These are phyloP conservation scores for Drosophila lowei DNA, from an alignment of 1,140 invertebrate genomes.

Conservation along the genomic window DNA sequence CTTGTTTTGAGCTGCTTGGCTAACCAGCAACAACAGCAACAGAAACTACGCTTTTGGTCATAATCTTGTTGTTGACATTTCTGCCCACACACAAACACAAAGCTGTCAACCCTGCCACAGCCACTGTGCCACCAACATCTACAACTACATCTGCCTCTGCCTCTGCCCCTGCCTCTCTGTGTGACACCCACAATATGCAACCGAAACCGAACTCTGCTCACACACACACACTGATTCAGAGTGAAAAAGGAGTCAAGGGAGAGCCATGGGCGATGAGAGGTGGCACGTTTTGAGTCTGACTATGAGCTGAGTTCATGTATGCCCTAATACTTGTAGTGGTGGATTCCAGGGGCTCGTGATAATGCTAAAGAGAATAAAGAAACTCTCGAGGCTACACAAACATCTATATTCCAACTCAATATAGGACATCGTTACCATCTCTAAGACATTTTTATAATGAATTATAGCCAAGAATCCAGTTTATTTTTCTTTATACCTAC, in stretches of 20 bases:
- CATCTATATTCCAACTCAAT: no score
- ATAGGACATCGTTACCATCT: no score
- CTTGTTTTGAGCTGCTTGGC: conserved; percentile 62
- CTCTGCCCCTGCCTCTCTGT: background rate
- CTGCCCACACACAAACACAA: conserved; percentile 56
- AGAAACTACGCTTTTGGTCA: conserved; percentile 41
- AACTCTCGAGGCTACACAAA: no score
- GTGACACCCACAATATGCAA: conserved; percentile 59
- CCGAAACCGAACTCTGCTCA: conserved; percentile 10
- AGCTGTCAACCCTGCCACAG: conserved; percentile 45
- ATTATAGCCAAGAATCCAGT: no score
- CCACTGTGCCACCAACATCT: background rate
- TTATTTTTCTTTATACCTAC: no score
- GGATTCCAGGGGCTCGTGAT: no score
- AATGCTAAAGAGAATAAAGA: no score
- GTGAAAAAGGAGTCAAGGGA: conserved; percentile 6
- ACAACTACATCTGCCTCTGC: background rate
- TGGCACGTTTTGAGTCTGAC: no score
- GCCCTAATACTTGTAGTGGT: no score
- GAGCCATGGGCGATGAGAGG: background rate
- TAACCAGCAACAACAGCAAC: conserved; percentile 53
- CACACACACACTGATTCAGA: conserved; percentile 24
- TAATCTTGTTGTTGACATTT: conserved; percentile 73
- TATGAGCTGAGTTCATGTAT: no score
- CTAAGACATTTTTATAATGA: no score